phyloP scores from a whole-genome alignment of 2,888 invertebrate genomes.

The Noctuana brunneofusca region DNA sequence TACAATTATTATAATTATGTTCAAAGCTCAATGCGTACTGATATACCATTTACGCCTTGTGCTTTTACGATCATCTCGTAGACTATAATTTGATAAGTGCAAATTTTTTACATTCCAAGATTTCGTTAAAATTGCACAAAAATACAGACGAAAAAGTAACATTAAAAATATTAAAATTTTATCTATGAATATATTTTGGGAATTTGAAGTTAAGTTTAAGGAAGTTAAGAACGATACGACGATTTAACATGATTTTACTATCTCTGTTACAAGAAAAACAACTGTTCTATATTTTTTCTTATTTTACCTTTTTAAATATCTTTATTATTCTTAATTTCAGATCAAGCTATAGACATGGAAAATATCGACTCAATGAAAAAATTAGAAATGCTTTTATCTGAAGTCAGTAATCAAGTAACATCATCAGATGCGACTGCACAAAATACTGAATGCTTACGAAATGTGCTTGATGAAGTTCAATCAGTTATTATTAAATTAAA shows the following conservation, averaged over 20 bases:
- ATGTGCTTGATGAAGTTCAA: constrained; percentile 74
- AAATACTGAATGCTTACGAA: constrained; percentile 57
- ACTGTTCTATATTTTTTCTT: neutral
- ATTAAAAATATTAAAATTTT: too few species aligned
- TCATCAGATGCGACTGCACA: constrained; percentile 47
- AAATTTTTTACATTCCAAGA: too few species aligned
- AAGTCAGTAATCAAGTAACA: constrained; percentile 59
- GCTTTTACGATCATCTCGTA: too few species aligned
- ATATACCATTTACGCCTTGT: too few species aligned
- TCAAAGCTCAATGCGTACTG: too few species aligned
- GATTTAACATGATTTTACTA: neutral
- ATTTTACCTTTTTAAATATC: neutral
- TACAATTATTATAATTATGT: too few species aligned
- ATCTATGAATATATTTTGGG: too few species aligned
- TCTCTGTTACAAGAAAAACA: neutral
- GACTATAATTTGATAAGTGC: too few species aligned
- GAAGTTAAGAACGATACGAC: too few species aligned
- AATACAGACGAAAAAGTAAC: too few species aligned
- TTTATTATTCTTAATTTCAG: constrained; percentile 44
- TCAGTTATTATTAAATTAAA: constrained; percentile 74
- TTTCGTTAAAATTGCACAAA: too few species aligned
- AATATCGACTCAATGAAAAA: constrained; percentile 51
- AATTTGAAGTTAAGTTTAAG: too few species aligned
- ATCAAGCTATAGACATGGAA: constrained; percentile 43
- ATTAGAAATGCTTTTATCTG: constrained; percentile 58